Percentiles rank a stretch among this genome's conserved stretches.
These are phyloP conservation scores for Arenaria interpres DNA, from an alignment of 2,113 vertebrate genomes.

Conservation along the genomic window DNA sequence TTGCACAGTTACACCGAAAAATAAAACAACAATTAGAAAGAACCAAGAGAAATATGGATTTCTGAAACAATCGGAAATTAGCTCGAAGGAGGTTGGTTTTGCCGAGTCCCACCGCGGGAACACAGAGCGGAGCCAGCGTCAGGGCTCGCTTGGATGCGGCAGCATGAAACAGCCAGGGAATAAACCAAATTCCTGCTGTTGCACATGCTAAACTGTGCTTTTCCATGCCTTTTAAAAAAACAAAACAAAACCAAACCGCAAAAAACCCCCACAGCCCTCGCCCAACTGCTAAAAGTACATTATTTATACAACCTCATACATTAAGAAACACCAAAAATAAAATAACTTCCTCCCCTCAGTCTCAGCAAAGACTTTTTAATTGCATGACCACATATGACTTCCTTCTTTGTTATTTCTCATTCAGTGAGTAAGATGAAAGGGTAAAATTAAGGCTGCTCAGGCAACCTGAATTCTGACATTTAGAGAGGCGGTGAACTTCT, in stretches of 20 bases:
- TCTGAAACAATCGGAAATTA: not conserved
- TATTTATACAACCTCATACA: not conserved
- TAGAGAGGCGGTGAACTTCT: not conserved
- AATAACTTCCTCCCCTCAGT: not conserved
- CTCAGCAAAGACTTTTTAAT: not conserved
- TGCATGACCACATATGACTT: accelerated
- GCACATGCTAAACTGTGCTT: accelerated
- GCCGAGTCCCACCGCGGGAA: accelerated
- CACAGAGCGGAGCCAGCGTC: not conserved
- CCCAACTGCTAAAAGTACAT: not conserved
- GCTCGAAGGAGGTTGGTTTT: accelerated
- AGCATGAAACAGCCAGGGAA: accelerated
- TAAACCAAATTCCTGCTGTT: not conserved
- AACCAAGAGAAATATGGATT: accelerated
- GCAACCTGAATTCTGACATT: not conserved
- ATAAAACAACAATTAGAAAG: not conserved
- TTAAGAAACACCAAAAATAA: not conserved
- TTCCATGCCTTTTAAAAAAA: not conserved
- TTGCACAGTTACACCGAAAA: not conserved
- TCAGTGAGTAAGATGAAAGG: not conserved
- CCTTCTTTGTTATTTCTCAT: not conserved
- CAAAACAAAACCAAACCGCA: not conserved
- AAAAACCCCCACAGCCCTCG: not conserved
- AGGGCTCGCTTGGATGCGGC: no score
- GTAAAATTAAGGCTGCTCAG: not conserved